Evolutionary conservation across 2,113 vertebrate species (phyloP), one percentile per base, ranked within the genome.

Genomic region (Ammodytes marinus): DNA sequence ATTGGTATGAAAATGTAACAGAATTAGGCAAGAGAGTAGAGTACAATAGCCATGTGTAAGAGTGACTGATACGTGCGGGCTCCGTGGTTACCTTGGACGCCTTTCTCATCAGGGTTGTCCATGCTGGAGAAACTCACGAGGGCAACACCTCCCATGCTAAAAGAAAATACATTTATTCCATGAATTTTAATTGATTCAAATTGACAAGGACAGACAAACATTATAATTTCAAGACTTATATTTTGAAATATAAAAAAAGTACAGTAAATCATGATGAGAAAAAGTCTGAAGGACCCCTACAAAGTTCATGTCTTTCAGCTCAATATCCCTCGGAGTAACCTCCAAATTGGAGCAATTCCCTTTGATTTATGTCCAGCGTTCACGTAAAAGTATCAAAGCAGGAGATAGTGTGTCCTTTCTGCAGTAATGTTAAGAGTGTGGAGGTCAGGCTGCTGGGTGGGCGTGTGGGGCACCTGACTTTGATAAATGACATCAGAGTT

Each of bases 111-210:
- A 15, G 97, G 94, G 60, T 92, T 95, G 74, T 98, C 97, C 93
- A 97, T 96, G 83, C 95, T 96, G 67, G 98, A 98, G 81, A 99
- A 89, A 80, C 98, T 98, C 84, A 99, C 98, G 14, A 99, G 95
- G 39, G 96, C 95, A 67, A 98, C 96, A 6, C 97, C 98, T 77
- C 96, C 98, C 91, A 99, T 97, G 88, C 98, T 99, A 69, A 60
- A 71, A 69, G 90, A 92, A 67, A 78, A 87, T 6, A 37, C 5
- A 1, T 15, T 27, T 27, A 27, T 27, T 27, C 27, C 13, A 61
- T 73, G 17, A 53, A 53, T n/a, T 8, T 13, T 27, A 27, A 15
- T n/a, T 15, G 57, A 43, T 3, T 15, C 15, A n/a, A 72, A 49
- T 8, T 13, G 4, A 19, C 40, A 55, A 9, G 53, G 40, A 15